These are phyloP conservation scores for Drosophila quadrilineata DNA, from an alignment of 1,140 invertebrate species.

Conservation along the genomic window DNA sequence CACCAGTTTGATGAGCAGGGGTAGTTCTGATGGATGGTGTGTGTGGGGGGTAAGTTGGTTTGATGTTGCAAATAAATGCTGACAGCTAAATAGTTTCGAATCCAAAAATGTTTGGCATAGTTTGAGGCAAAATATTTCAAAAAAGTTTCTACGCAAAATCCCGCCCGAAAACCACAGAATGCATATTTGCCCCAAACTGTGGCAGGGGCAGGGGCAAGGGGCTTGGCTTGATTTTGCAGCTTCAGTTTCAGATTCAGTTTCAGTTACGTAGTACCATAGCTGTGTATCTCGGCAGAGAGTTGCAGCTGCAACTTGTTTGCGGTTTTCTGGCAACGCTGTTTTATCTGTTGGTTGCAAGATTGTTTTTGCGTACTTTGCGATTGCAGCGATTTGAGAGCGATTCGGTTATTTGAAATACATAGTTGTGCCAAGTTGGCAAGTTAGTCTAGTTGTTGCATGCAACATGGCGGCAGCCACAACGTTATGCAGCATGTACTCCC, in stretches of 20 bases:
- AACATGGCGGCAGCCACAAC: constrained; percentile 40
- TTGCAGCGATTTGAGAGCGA: constrained; percentile 41
- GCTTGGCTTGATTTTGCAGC: neutral
- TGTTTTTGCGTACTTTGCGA: constrained; percentile 46
- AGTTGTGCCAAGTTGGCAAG: constrained; percentile 40
- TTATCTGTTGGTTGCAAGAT: constrained; percentile 56
- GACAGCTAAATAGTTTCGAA: constrained; percentile 71
- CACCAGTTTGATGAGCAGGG: too few relatives aligned
- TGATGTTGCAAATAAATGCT: constrained; percentile 48
- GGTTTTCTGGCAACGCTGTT: constrained; percentile 40
- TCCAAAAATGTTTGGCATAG: constrained; percentile 74
- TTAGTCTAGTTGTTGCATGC: constrained; percentile 23
- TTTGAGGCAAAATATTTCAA: constrained; percentile 57
- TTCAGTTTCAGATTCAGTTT: neutral
- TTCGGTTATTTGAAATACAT: constrained; percentile 46
- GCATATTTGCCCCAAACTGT: constrained; percentile 46
- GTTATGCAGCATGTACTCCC: too few relatives aligned
- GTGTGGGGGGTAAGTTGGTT: too few relatives aligned
- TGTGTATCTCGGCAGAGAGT: neutral
- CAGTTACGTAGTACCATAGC: too few relatives aligned
- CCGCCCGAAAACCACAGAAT: constrained; percentile 53
- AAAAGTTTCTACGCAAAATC: constrained; percentile 72
- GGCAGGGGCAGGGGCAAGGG: neutral
- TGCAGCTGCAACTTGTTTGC: constrained; percentile 72
- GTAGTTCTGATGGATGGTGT: too few relatives aligned